phyloP scores from a whole-genome alignment of 2,888 invertebrate species.

The Phoenoteleia sp. region DNA sequence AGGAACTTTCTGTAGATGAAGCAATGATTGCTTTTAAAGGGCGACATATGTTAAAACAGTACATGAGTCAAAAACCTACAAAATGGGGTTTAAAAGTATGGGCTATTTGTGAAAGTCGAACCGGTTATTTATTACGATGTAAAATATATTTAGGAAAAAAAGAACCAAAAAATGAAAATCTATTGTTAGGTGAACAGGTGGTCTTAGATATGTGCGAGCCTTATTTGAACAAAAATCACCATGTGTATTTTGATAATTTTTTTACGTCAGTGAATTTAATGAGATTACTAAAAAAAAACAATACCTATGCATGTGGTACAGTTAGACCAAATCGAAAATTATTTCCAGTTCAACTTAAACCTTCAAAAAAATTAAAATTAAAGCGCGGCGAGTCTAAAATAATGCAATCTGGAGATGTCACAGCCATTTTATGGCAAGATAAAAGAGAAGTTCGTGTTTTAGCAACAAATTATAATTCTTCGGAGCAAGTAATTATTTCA shows the following conservation, averaged over 20 bases:
- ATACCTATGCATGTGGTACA: conserved; percentile 14
- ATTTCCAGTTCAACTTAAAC: conserved; percentile 5
- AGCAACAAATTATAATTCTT: background rate
- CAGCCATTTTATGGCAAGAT: background rate
- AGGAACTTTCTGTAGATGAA: conserved; percentile 12
- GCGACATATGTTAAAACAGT: conserved; percentile 1
- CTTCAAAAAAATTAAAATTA: conserved; percentile 14
- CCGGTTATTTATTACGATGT: conserved; percentile 14
- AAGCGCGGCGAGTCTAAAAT: conserved; percentile 5
- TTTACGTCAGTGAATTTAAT: conserved; percentile 20
- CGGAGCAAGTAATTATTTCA: background rate
- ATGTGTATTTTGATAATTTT: conserved; percentile 22
- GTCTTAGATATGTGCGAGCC: conserved; percentile 19
- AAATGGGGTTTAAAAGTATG: conserved; percentile 26
- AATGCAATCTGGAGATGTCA: background rate
- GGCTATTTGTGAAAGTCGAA: conserved; percentile 2
- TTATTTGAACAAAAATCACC: background rate
- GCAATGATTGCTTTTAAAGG: conserved; percentile 21
- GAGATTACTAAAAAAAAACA: background rate
- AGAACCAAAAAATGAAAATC: background rate
- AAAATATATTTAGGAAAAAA: conserved; percentile 27
- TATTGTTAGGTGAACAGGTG: conserved; percentile 12
- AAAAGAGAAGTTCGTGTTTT: conserved; percentile 3
- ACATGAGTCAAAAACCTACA: conserved; percentile 25
- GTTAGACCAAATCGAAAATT: background rate